Evolutionary conservation across 2,797 vertebrate species (phyloP).

Genomic region (Buphagus erythrorhynchus): DNA sequence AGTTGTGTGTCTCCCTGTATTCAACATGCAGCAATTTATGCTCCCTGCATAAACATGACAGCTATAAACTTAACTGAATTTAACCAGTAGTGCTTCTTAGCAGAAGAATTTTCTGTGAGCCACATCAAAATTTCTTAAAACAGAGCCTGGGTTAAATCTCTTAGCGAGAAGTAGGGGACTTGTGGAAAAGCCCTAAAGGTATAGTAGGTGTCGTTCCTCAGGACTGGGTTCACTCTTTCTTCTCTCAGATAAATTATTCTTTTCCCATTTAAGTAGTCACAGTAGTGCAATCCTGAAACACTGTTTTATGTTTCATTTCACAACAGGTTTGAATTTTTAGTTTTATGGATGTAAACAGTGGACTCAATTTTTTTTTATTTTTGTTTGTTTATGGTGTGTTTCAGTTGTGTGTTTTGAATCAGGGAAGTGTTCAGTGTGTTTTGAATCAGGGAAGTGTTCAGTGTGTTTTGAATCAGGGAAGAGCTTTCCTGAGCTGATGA

Average conservation of each 20-base stretch:
- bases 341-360: not conserved
- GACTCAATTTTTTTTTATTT: not conserved
- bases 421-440: not conserved
- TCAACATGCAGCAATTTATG: accelerated
- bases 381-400: not conserved
- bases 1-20: accelerated
- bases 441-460: not conserved
- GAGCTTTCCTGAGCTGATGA: not conserved
- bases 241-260: not conserved
- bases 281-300: not conserved
- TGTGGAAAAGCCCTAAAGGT: not conserved
- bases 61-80: not conserved
- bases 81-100: not conserved
- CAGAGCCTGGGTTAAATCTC: not conserved
- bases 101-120: not conserved
- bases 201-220: not conserved
- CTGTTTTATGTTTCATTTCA: not conserved
- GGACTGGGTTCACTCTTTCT: not conserved
- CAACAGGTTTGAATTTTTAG: not conserved
- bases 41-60: not conserved
- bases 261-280: not conserved
- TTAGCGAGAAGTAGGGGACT: not conserved
- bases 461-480: not conserved
- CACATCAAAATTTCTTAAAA: not conserved
- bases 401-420: not conserved